phyloP scores from a whole-genome alignment of 2,888 invertebrate species.

The Mechanitis messenoides region DNA sequence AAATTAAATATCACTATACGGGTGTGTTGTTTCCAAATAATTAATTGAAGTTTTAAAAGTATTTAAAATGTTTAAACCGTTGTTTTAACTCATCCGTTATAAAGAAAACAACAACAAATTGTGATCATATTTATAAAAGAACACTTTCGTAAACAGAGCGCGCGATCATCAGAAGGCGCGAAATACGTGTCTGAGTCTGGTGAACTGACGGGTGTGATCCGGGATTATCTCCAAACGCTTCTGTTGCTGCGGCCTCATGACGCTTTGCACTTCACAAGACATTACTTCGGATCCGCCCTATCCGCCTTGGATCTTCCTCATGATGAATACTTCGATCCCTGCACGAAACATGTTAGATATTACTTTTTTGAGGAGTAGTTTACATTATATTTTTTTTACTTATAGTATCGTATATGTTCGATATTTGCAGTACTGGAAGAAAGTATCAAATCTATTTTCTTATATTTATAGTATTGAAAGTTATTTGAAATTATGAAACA shows the following conservation, averaged over 20 bases:
- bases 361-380: slow-evolving; percentile 61
- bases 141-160: slow-evolving; percentile 45
- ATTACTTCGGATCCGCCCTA: slow-evolving; percentile 72
- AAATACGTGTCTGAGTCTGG: slow-evolving; percentile 78
- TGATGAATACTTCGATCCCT: slow-evolving; percentile 67
- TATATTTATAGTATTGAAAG: too few species aligned
- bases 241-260: slow-evolving; percentile 76
- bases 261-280: slow-evolving; percentile 73
- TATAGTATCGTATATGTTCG: too few species aligned
- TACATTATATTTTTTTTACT: not conserved
- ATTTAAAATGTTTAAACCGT: not conserved
- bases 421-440: too few species aligned
- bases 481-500: too few species aligned
- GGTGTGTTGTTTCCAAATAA: too few species aligned
- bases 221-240: slow-evolving; percentile 78
- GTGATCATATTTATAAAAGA: slow-evolving; percentile 3
- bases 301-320: slow-evolving; percentile 68
- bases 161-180: slow-evolving; percentile 66
- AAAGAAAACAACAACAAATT: too few species aligned
- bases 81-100: not conserved
- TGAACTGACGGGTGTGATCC: slow-evolving; percentile 72
- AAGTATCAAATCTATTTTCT: too few species aligned
- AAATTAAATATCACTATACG: too few species aligned
- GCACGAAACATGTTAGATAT: slow-evolving; percentile 59
- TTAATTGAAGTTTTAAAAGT: too few species aligned